These are phyloP conservation scores for Megaustenia siamemsis DNA, from an alignment of 2,888 invertebrate genomes.

Conservation along the genomic window DNA sequence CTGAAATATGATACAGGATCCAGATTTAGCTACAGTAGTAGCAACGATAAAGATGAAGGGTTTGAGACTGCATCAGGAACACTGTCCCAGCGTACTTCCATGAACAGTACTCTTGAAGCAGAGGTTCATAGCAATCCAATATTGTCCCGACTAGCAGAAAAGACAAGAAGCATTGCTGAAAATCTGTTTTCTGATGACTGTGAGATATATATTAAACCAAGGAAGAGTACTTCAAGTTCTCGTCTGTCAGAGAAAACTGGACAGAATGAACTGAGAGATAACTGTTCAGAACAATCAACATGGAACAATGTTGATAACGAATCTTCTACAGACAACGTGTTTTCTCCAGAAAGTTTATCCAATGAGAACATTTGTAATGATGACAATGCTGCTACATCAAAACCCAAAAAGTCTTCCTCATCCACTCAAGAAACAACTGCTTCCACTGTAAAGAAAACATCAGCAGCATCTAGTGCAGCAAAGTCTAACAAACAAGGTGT, in stretches of 20 bases:
- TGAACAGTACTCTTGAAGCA: slow-evolving; percentile 77
- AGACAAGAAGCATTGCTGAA: slow-evolving; percentile 17
- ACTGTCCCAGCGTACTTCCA: slow-evolving; percentile 76
- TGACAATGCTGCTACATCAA: slow-evolving; percentile 23
- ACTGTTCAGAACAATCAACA: slow-evolving; percentile 69
- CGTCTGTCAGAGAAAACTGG: slow-evolving; percentile 64
- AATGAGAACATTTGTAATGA: slow-evolving; percentile 71
- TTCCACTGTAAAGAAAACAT: slow-evolving; percentile 41
- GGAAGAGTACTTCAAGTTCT: slow-evolving; percentile 28
- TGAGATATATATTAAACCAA: neutral
- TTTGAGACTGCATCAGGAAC: slow-evolving; percentile 77
- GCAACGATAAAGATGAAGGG: slow-evolving; percentile 77
- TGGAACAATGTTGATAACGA: slow-evolving; percentile 57
- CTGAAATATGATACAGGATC: slow-evolving; percentile 71
- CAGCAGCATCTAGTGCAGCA: slow-evolving; percentile 46
- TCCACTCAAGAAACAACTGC: slow-evolving; percentile 42
- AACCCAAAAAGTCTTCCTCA: slow-evolving; percentile 53
- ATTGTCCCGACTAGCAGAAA: slow-evolving; percentile 60
- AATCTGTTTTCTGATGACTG: neutral
- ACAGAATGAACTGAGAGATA: slow-evolving; percentile 69
- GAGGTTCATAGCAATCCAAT: slow-evolving; percentile 64
- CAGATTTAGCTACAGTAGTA: slow-evolving; percentile 71
- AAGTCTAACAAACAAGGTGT: slow-evolving; percentile 62
- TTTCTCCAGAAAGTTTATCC: slow-evolving; percentile 69
- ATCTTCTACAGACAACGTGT: slow-evolving; percentile 46